Evolutionary conservation across 2,888 invertebrate species (phyloP).

Genomic region (Epinotia brunnichana): DNA sequence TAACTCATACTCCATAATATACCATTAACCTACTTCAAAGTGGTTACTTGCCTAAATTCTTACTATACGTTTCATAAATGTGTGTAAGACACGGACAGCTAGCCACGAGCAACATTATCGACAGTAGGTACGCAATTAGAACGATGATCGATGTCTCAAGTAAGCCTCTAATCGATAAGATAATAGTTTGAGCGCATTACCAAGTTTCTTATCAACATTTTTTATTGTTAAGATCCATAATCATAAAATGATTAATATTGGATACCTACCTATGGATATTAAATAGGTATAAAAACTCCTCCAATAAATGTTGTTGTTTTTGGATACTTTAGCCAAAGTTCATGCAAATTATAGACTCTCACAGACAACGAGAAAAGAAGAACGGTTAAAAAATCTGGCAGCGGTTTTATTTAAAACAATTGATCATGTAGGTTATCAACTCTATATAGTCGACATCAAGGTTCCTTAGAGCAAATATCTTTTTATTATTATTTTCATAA

Average conservation of each 20-base stretch:
- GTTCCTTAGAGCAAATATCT: too few species aligned
- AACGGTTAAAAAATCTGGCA: too few species aligned
- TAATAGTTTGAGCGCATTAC: constrained; percentile 42
- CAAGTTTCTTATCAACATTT: constrained; percentile 35
- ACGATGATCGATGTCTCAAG: constrained; percentile 45
- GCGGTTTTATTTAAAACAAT: too few species aligned
- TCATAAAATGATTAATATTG: constrained; percentile 40
- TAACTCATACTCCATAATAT: too few species aligned
- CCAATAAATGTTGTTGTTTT: constrained; percentile 3
- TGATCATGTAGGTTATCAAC: too few species aligned
- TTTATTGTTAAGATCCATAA: constrained; percentile 43
- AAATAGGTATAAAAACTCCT: constrained; percentile 11
- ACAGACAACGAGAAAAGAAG: too few species aligned
- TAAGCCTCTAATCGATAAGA: constrained; percentile 43
- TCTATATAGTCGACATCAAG: too few species aligned
- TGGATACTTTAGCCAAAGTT: background rate
- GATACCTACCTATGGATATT: constrained; percentile 12
- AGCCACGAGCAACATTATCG: constrained; percentile 36
- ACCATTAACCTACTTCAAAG: too few species aligned
- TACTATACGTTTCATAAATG: background rate
- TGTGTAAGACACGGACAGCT: constrained; percentile 3
- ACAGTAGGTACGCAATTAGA: constrained; percentile 43
- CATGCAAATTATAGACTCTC: too few species aligned
- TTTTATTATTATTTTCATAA: too few species aligned
- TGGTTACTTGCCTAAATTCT: too few species aligned